Evolutionary conservation across 2,888 invertebrate genomes (phyloP).

Genomic region (Tenthredo distinguenda): DNA sequence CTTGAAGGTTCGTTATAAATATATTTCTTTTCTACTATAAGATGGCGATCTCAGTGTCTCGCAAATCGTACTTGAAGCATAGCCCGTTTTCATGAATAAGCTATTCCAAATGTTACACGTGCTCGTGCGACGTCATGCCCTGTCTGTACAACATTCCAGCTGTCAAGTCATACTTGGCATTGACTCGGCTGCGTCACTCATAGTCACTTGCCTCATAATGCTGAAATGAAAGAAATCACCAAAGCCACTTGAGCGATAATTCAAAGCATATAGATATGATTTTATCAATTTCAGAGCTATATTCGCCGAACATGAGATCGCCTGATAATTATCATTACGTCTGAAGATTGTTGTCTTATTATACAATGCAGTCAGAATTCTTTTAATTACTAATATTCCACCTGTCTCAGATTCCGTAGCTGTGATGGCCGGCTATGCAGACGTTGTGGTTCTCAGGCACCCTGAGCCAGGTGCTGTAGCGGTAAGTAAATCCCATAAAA

Average conservation of each 20-base stretch:
- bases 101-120: too few relatives aligned
- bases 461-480: slow-evolving; percentile 94
- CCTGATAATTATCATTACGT: background rate
- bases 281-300: background rate
- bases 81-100: too few relatives aligned
- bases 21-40: background rate
- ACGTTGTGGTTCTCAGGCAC: slow-evolving; percentile 96
- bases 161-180: background rate
- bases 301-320: background rate
- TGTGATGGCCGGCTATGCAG: slow-evolving; percentile 95
- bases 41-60: background rate
- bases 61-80: too few relatives aligned
- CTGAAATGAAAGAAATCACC: background rate
- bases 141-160: background rate
- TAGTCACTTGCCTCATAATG: background rate
- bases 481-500: slow-evolving; percentile 80
- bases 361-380: background rate
- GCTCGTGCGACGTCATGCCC: background rate
- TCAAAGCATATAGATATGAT: background rate
- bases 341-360: background rate
- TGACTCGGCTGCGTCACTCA: background rate
- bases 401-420: slow-evolving; percentile 84
- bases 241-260: background rate
- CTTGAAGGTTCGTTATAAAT: slow-evolving; percentile 83
- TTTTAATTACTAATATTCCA: slow-evolving; percentile 31